Evolutionary conservation across 2,888 invertebrate species (phyloP).

Genomic region (Neoascia interrupta): DNA sequence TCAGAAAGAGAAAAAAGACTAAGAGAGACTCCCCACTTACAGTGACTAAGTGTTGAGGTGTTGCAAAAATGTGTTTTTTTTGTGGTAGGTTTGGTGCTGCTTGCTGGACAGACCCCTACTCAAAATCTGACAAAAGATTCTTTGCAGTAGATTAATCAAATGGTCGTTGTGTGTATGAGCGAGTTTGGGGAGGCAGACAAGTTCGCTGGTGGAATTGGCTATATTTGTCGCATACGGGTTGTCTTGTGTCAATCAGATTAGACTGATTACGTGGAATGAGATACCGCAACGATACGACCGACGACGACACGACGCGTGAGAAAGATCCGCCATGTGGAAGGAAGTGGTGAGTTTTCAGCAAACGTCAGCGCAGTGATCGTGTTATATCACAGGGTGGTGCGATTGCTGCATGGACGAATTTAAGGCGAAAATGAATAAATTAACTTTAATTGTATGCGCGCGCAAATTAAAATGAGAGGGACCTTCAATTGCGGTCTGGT

Average conservation of each 20-base stretch:
- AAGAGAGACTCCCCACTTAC: conserved; percentile 19
- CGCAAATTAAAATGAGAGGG: too few relatives aligned
- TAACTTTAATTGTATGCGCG: conserved; percentile 8
- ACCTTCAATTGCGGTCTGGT: too few relatives aligned
- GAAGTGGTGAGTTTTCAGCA: conserved; percentile 29
- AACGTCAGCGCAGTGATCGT: conserved; percentile 38
- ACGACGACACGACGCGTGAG: conserved; percentile 28
- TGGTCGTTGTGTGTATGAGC: background rate
- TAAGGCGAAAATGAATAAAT: conserved; percentile 4
- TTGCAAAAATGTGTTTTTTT: conserved; percentile 26
- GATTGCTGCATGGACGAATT: conserved; percentile 1
- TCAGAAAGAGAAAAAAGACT: conserved; percentile 4
- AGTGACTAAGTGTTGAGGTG: conserved; percentile 37
- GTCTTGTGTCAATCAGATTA: conserved; percentile 67
- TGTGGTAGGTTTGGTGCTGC: conserved; percentile 35
- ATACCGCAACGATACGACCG: conserved; percentile 42
- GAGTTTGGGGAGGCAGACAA: background rate
- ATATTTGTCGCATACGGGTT: conserved; percentile 61
- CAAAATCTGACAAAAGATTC: conserved; percentile 54
- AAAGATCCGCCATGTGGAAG: conserved; percentile 53
- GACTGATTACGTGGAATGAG: conserved; percentile 62
- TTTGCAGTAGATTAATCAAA: conserved; percentile 61
- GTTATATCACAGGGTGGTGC: background rate
- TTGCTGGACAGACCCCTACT: conserved; percentile 46
- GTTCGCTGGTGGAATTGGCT: conserved; percentile 44